Conservation (phyloP, 2,113 vertebrate species). For the Bostrychus sinensis region DNA sequence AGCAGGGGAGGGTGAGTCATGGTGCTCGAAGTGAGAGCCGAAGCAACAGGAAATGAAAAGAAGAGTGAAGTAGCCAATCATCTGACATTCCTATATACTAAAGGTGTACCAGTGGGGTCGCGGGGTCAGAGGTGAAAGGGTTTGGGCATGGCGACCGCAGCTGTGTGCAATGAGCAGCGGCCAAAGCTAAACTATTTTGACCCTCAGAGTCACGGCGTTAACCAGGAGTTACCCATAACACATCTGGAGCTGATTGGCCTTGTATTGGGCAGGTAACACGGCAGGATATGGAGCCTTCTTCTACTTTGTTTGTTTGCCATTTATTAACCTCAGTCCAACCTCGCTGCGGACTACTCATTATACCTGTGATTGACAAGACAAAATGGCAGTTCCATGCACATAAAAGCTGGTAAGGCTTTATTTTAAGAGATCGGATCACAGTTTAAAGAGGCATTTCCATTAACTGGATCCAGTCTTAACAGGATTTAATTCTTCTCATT, state of each 20-base stretch:
- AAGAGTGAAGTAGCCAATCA: constrained; percentile 74
- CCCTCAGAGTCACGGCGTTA: constrained; percentile 63
- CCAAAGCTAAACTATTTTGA: constrained; percentile 59
- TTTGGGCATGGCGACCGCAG: constrained; percentile 69
- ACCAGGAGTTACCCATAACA: constrained; percentile 73
- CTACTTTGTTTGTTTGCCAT: constrained; percentile 80
- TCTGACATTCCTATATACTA: constrained; percentile 62
- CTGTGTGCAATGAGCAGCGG: constrained; percentile 77
- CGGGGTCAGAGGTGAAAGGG: constrained; percentile 68
- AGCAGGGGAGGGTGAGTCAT: constrained; percentile 39
- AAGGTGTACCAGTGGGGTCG: constrained; percentile 65
- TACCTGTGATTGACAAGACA: constrained; percentile 74
- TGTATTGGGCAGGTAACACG: constrained; percentile 62
- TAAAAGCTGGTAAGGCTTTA: constrained; percentile 5
- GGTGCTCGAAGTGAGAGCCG: constrained; percentile 53
- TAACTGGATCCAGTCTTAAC: constrained; percentile 9
- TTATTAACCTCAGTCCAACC: constrained; percentile 73
- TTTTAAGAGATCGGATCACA: constrained; percentile 10
- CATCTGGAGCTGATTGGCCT: constrained; percentile 80
- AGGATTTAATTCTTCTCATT: constrained; percentile 3
- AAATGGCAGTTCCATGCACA: constrained; percentile 31
- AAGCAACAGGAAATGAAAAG: constrained; percentile 76
- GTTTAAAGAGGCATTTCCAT: neutral
- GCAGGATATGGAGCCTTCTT: constrained; percentile 69
- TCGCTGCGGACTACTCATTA: constrained; percentile 60